Evolutionary conservation across 2,888 invertebrate genomes (phyloP).

Genomic region (Eupithecia vulgata): DNA sequence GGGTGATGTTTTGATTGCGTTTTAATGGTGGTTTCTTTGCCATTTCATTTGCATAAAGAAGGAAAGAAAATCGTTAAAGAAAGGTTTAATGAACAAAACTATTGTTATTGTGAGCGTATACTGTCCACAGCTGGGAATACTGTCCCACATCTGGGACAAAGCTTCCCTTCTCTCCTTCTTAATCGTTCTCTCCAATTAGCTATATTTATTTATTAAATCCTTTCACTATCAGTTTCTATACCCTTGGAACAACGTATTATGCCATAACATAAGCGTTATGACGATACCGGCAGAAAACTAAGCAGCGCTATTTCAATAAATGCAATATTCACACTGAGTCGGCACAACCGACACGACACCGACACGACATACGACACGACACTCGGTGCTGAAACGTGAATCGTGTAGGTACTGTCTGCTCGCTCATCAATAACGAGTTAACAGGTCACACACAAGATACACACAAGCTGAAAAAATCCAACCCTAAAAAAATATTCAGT

Average conservation of each 20-base stretch:
- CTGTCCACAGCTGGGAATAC: too few species aligned
- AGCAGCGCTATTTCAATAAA: conserved; percentile 2
- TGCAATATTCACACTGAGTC: conserved; percentile 8
- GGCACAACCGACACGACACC: not conserved
- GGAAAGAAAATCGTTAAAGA: not conserved
- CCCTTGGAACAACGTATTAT: not conserved
- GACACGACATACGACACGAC: conserved; percentile 2
- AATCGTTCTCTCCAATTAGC: not conserved
- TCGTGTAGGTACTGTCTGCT: conserved; percentile 7
- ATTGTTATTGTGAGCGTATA: too few species aligned
- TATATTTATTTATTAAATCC: too few species aligned
- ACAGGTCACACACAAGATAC: conserved; percentile 5
- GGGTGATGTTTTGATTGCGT: conserved; percentile 20
- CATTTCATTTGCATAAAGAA: not conserved
- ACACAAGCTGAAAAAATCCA: not conserved
- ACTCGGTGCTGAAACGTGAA: conserved; percentile 1
- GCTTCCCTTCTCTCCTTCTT: too few species aligned
- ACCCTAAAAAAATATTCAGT: not conserved
- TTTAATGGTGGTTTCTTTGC: conserved; percentile 10
- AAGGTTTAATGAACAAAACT: too few species aligned
- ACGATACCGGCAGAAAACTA: not conserved
- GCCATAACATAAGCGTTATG: not conserved
- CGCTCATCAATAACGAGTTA: conserved; percentile 9
- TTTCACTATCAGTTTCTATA: too few species aligned
- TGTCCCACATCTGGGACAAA: too few species aligned